A percentile compares a stretch with the other conserved stretches of the same genome.
These are phyloP conservation scores for Papilio protenor DNA, from an alignment of 2,888 invertebrate species.

Conservation along the genomic window DNA sequence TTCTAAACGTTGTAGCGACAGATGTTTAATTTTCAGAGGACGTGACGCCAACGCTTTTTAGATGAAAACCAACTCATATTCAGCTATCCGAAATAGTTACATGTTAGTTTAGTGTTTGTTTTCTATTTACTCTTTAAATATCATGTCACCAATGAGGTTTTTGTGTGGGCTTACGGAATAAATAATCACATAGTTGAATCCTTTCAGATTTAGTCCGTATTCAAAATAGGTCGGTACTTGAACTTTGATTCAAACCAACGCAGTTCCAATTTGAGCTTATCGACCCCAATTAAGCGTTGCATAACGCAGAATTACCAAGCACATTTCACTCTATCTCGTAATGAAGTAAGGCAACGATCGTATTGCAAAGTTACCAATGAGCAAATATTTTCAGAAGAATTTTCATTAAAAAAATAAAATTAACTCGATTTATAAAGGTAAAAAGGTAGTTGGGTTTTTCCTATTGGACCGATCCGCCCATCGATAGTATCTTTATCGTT, in stretches of 20 bases:
- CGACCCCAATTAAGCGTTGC: constrained; percentile 37
- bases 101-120: too few relatives aligned
- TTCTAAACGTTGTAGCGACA: constrained; percentile 14
- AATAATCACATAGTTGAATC: background rate
- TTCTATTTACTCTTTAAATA: too few relatives aligned
- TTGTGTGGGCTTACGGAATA: background rate
- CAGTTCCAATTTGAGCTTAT: constrained; percentile 36
- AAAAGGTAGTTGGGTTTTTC: background rate
- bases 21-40: constrained; percentile 33
- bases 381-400: background rate
- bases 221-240: constrained; percentile 14
- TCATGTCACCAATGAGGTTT: background rate
- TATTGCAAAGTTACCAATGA: background rate
- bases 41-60: constrained; percentile 1
- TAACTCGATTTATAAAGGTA: background rate
- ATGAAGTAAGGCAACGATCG: background rate
- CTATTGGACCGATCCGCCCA: background rate
- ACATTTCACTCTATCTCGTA: constrained; percentile 3
- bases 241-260: constrained; percentile 33
- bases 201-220: background rate
- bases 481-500: too few relatives aligned
- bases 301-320: constrained; percentile 16
- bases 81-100: background rate
- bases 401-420: background rate
- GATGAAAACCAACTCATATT: background rate